Evolutionary conservation across 2,113 vertebrate species (phyloP).

Genomic region (Platysteira castanea): DNA sequence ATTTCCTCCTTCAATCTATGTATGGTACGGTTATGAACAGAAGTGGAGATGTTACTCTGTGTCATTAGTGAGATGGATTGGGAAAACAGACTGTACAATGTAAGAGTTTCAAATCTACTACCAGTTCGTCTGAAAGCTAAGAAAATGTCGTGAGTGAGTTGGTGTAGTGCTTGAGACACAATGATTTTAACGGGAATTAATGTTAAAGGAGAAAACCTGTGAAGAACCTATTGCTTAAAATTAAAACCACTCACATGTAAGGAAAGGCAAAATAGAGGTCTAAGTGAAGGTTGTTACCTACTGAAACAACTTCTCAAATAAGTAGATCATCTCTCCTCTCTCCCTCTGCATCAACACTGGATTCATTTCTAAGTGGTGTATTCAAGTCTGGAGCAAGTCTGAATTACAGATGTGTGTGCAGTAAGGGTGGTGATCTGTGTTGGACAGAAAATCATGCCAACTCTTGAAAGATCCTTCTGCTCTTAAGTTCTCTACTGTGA

Average conservation of each 20-base stretch:
- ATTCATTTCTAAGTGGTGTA: neutral
- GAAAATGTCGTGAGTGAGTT: neutral
- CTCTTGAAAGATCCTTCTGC: neutral
- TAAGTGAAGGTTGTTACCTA: neutral
- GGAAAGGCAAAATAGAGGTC: neutral
- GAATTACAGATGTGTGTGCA: neutral
- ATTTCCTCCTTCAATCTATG: neutral
- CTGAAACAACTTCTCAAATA: neutral
- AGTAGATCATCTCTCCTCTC: neutral
- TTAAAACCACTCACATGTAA: neutral
- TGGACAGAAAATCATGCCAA: neutral
- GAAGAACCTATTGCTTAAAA: neutral
- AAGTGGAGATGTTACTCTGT: neutral
- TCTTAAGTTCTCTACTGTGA: neutral
- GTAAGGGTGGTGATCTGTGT: neutral
- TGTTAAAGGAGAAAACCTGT: neutral
- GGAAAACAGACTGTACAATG: neutral
- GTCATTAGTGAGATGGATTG: neutral
- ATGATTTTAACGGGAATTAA: neutral
- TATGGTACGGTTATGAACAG: neutral
- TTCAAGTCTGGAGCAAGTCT: neutral
- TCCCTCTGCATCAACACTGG: neutral
- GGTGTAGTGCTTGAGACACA: neutral
- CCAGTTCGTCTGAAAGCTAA: neutral
- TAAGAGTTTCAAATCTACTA: neutral